Evolutionary conservation across 2,888 invertebrate genomes (phyloP).

Genomic region (Philonicus albiceps): DNA sequence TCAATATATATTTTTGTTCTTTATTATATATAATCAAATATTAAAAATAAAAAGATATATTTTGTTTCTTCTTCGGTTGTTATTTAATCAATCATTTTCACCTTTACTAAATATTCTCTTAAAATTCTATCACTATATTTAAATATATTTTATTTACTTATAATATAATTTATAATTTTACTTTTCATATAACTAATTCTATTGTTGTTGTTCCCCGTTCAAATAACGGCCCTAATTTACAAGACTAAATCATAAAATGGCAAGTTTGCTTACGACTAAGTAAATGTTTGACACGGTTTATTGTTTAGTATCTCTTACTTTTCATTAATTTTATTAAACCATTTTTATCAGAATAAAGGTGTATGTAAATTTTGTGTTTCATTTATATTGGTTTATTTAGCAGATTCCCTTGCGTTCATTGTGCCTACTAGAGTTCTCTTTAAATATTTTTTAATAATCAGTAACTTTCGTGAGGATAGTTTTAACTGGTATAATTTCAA

Average conservation of each 20-base stretch:
- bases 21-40: constrained; percentile 44
- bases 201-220: constrained; percentile 52
- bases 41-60: constrained; percentile 45
- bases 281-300: constrained; percentile 53
- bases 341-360: constrained; percentile 19
- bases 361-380: constrained; percentile 28
- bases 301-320: constrained; percentile 50
- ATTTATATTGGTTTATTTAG: constrained; percentile 36
- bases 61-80: constrained; percentile 29
- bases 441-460: neutral
- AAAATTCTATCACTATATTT: constrained; percentile 41
- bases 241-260: constrained; percentile 51
- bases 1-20: constrained; percentile 40
- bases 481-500: constrained; percentile 1
- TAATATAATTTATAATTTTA: constrained; percentile 44
- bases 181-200: constrained; percentile 47
- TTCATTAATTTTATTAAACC: constrained; percentile 28
- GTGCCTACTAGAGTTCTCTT: constrained; percentile 21
- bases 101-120: constrained; percentile 31
- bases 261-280: constrained; percentile 51
- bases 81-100: constrained; percentile 24
- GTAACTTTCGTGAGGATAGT: neutral
- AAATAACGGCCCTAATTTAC: constrained; percentile 52
- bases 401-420: constrained; percentile 48
- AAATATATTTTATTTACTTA: constrained; percentile 43